A percentile compares a stretch with the other conserved stretches of the same genome.
phyloP scores from a whole-genome alignment of 1,140 invertebrate species.

The Tribolium castaneum region DNA sequence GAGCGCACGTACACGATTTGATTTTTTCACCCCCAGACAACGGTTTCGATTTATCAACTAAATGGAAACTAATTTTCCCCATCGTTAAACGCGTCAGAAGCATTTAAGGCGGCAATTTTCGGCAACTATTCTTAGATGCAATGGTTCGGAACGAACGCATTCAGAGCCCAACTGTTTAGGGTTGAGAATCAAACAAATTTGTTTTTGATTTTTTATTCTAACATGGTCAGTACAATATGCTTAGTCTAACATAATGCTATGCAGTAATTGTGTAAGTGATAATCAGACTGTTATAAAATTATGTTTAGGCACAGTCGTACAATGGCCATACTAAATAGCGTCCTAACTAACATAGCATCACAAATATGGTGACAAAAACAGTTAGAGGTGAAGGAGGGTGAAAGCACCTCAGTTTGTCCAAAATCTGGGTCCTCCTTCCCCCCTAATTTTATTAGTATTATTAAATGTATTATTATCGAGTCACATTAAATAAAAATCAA shows the following conservation, averaged over 20 bases:
- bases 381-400: conserved; percentile 7
- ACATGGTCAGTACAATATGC: conserved; percentile 39
- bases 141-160: not conserved
- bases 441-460: not conserved
- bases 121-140: not conserved
- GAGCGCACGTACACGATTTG: not conserved
- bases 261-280: conserved; percentile 14
- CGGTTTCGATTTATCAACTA: conserved; percentile 20
- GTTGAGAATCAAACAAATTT: not conserved
- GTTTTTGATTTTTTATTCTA: conserved; percentile 23
- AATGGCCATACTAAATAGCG: conserved; percentile 44
- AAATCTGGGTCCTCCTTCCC: conserved; percentile 4
- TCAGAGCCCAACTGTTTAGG: not conserved
- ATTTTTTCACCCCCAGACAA: conserved; percentile 10
- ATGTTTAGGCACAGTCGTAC: conserved; percentile 46
- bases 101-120: conserved; percentile 23
- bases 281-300: conserved; percentile 47
- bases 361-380: conserved; percentile 37
- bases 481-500: conserved; percentile 35
- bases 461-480: conserved; percentile 38
- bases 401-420: not conserved
- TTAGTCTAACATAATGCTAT: conserved; percentile 36
- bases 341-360: conserved; percentile 43
- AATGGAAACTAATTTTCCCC: conserved; percentile 20
- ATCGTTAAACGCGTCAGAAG: conserved; percentile 18